Conservation (phyloP, 2,113 vertebrate genomes). For the Dicrurus megarhynchus region DNA sequence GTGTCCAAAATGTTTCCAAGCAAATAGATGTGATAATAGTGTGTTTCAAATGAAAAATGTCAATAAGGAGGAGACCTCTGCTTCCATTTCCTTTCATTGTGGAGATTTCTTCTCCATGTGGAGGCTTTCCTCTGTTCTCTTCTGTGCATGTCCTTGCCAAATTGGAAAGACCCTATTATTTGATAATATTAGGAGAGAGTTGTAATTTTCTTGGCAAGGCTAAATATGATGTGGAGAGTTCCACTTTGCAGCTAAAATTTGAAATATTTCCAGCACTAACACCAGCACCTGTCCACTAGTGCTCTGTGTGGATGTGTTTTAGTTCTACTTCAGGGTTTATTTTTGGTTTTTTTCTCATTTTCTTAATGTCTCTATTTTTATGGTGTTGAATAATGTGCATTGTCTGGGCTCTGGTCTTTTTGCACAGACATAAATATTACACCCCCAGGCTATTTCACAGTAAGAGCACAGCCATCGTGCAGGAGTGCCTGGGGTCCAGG, state of each 20-base stretch:
- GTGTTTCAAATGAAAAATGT: background rate
- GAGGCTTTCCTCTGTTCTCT: slow-evolving; percentile 6
- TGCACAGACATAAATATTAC: background rate
- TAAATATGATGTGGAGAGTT: background rate
- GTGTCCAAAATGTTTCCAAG: background rate
- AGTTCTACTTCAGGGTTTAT: background rate
- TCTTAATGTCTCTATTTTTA: background rate
- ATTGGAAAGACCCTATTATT: slow-evolving; percentile 29
- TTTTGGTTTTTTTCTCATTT: background rate
- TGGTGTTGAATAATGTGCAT: background rate
- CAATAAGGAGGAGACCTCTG: background rate
- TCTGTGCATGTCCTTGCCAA: background rate
- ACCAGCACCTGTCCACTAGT: background rate
- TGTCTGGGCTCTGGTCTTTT: slow-evolving; percentile 13
- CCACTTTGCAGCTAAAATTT: background rate
- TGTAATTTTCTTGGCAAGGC: slow-evolving; percentile 28
- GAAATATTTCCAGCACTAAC: slow-evolving; percentile 2
- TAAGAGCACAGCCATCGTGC: background rate
- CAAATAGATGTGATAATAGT: background rate
- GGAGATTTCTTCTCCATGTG: background rate
- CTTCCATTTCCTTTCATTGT: slow-evolving; percentile 43
- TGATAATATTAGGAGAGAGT: background rate
- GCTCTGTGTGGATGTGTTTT: background rate
- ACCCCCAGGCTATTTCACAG: background rate
- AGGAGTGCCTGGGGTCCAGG: background rate